Evolutionary conservation across 1,140 invertebrate genomes (phyloP).

Genomic region (Patella vulgata): DNA sequence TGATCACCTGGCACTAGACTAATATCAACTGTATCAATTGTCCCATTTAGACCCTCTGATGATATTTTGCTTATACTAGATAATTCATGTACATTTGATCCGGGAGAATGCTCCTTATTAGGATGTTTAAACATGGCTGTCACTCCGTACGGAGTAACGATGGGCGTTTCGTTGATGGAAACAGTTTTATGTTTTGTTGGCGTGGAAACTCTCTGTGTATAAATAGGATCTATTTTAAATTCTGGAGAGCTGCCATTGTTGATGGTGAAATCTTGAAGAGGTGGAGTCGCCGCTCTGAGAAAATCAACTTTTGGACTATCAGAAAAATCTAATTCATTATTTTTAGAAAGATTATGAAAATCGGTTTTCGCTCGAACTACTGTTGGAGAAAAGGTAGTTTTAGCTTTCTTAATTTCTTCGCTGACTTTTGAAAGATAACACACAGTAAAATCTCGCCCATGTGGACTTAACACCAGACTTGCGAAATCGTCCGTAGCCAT

Average conservation of each 20-base stretch:
- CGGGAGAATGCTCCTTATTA: constrained; percentile 3
- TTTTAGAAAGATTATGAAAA: neutral
- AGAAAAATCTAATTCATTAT: neutral
- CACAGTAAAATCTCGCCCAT: constrained; percentile 52
- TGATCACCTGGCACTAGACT: too few relatives aligned
- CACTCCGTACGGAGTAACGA: neutral
- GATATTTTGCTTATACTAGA: constrained; percentile 41
- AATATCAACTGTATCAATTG: constrained; percentile 26
- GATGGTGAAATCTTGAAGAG: neutral
- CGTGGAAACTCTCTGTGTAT: constrained; percentile 14
- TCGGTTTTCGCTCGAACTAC: constrained; percentile 1
- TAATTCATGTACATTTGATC: constrained; percentile 22
- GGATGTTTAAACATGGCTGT: neutral
- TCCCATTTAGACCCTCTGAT: constrained; percentile 32
- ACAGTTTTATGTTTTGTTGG: constrained; percentile 7
- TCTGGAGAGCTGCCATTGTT: constrained; percentile 1
- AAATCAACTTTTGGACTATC: too few relatives aligned
- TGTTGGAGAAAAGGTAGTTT: constrained; percentile 6
- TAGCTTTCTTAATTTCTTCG: constrained; percentile 23
- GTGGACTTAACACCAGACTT: constrained; percentile 46
- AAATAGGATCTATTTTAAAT: neutral
- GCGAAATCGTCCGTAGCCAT: constrained; percentile 49
- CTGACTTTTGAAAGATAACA: constrained; percentile 49
- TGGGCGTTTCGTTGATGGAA: neutral
- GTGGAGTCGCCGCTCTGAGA: neutral